Evolutionary conservation across 2,797 vertebrate species (phyloP).

Genomic region (Cyprinella venusta): DNA sequence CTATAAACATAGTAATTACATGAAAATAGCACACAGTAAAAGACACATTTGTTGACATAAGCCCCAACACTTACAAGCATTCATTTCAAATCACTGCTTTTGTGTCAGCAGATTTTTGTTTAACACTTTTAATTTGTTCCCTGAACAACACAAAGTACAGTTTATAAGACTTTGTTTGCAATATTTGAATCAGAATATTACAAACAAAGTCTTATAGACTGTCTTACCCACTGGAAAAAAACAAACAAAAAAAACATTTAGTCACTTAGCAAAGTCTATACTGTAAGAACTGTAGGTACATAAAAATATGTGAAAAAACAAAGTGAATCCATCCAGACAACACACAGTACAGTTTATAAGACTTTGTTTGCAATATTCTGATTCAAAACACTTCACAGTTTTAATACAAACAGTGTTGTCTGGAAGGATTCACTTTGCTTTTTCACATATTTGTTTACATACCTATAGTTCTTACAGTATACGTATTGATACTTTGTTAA

Average conservation of each 20-base stretch:
- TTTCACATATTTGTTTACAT: background rate
- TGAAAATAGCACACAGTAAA: conserved; percentile 46
- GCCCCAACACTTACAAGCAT: background rate
- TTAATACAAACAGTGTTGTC: background rate
- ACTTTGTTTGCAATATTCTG: background rate
- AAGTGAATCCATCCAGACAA: too few species aligned
- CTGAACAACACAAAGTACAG: too few species aligned
- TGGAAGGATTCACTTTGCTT: background rate
- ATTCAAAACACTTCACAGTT: background rate
- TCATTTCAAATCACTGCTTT: background rate
- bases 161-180: background rate
- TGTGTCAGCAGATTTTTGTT: background rate
- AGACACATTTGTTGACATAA: conserved; percentile 8
- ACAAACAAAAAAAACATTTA: too few species aligned
- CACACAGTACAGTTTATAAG: too few species aligned
- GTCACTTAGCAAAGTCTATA: too few species aligned
- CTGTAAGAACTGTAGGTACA: too few species aligned
- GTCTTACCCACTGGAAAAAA: too few species aligned
- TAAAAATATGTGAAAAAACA: too few species aligned
- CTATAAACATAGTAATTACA: conserved; percentile 46
- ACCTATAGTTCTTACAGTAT: background rate
- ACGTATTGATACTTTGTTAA: background rate
- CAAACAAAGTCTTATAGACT: too few species aligned
- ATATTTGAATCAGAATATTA: too few species aligned
- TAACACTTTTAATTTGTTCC: too few species aligned